Evolutionary conservation across 2,888 invertebrate genomes (phyloP), one percentile per base, ranked within the genome.

Genomic region (Dolomedes plantarius): DNA sequence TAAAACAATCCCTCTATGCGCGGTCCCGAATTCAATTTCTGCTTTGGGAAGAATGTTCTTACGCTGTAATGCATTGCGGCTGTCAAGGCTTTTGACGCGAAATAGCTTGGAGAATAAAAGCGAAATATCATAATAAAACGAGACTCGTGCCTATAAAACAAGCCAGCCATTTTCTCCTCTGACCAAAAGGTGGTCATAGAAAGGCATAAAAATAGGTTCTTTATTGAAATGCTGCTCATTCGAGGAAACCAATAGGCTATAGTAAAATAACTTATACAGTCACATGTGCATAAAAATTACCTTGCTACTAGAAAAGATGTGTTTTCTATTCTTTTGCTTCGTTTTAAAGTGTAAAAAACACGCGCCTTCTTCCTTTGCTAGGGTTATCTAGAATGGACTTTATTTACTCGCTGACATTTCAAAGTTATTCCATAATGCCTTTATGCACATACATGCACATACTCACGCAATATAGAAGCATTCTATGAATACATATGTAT

Each of bases 121-220:
- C 56, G 83, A 83, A 83, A 83, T 83, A 83, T 83, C 82, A 83
- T 83, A 83, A 83, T 83, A 83, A 83, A 83, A 83, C 73, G 56
- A 65, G 83, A 83, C 77, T 73, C 72, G 50, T 73, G 72, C 77
- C 83, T 77, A 83, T 83, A 83, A 83, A 83, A 77, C 83, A 83
- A 73, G 77, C 72, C 72, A 72, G 72, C 77, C 73, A 73, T 83
- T 83, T 75, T 72, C 76, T 72, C 36, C 19, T 65, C 73, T 46
- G 72, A 77, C 72, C 76, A 39, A 56, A 68, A 67, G 67, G 77
- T 77, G 73, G 83, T 77, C 77, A 83, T 83, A 73, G 77, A 77
- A 72, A 32, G 83, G 71, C 72, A 77, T 83, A 83, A 83, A 81
- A 77, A 83, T 73, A 56, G 83, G 36, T 71, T 56, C 77, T 83